These are phyloP conservation scores for Tenthredo scrophulariae DNA, from an alignment of 2,888 invertebrate species.

Conservation along the genomic window DNA sequence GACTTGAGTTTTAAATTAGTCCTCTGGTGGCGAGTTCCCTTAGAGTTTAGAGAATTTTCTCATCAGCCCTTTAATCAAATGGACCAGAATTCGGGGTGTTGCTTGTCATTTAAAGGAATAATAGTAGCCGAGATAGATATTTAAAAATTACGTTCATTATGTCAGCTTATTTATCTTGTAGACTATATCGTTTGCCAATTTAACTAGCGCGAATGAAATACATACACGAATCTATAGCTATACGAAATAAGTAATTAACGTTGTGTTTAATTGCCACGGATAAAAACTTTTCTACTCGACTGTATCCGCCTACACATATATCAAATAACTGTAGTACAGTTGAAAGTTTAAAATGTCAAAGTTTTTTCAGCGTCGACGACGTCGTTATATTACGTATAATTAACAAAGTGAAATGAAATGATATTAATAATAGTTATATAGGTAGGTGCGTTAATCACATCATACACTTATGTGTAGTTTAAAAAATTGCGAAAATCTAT, in stretches of 20 bases:
- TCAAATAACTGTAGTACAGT: not conserved
- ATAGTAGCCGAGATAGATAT: not conserved
- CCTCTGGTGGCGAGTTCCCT: not conserved
- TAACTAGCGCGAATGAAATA: not conserved
- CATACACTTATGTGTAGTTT: not conserved
- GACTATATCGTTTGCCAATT: not conserved
- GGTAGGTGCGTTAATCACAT: not conserved
- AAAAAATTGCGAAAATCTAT: not conserved
- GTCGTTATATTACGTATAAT: not conserved
- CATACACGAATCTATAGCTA: not conserved
- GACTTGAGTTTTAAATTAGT: not conserved
- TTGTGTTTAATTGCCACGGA: not conserved
- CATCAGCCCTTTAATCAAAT: not conserved
- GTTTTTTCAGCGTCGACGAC: not conserved
- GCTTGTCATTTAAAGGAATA: not conserved
- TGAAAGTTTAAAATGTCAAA: conserved; percentile 29
- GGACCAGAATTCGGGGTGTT: not conserved
- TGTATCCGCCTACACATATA: conserved; percentile 22
- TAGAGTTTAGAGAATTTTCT: not conserved
- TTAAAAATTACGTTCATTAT: not conserved
- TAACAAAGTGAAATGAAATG: conserved; percentile 23
- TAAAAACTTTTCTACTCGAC: not conserved
- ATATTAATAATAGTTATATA: not conserved
- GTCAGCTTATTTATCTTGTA: not conserved
- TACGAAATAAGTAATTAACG: not conserved